Percentiles rank a stretch among this genome's conserved stretches.
phyloP scores from a whole-genome alignment of 2,888 invertebrate species.

The Aleiodes leptofemur region DNA sequence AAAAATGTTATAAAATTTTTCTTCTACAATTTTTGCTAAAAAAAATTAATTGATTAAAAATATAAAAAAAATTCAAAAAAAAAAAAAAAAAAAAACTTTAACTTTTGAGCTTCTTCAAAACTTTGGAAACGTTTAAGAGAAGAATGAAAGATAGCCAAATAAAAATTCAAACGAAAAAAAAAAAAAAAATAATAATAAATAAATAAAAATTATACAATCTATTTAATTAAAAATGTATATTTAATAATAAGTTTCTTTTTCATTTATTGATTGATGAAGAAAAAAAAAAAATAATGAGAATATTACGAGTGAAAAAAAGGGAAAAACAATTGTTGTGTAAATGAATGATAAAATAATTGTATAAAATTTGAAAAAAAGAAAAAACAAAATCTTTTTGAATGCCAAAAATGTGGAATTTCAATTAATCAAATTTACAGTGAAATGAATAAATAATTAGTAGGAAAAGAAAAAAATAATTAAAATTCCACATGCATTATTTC shows the following conservation, averaged over 20 bases:
- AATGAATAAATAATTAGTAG: slow-evolving; percentile 17
- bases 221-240: slow-evolving; percentile 41
- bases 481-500: slow-evolving; percentile 29
- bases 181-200: slow-evolving; percentile 37
- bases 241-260: slow-evolving; percentile 14
- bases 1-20: slow-evolving; percentile 21
- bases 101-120: slow-evolving; percentile 33
- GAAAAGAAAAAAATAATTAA: slow-evolving; percentile 13
- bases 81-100: neutral
- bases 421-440: slow-evolving; percentile 15
- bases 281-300: neutral
- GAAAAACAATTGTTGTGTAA: slow-evolving; percentile 24
- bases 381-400: slow-evolving; percentile 15
- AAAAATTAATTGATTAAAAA: too few relatives aligned
- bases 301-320: slow-evolving; percentile 10
- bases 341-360: slow-evolving; percentile 32
- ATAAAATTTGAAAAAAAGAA: slow-evolving; percentile 4
- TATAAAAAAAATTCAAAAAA: too few relatives aligned
- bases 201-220: slow-evolving; percentile 35
- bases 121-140: slow-evolving; percentile 24
- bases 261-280: neutral
- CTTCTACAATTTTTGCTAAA: slow-evolving; percentile 30
- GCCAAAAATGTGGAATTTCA: slow-evolving; percentile 32
- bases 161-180: slow-evolving; percentile 23
- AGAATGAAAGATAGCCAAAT: slow-evolving; percentile 13